These are phyloP conservation scores for Clamator glandarius DNA, from an alignment of 2,797 vertebrate species.

Conservation along the genomic window DNA sequence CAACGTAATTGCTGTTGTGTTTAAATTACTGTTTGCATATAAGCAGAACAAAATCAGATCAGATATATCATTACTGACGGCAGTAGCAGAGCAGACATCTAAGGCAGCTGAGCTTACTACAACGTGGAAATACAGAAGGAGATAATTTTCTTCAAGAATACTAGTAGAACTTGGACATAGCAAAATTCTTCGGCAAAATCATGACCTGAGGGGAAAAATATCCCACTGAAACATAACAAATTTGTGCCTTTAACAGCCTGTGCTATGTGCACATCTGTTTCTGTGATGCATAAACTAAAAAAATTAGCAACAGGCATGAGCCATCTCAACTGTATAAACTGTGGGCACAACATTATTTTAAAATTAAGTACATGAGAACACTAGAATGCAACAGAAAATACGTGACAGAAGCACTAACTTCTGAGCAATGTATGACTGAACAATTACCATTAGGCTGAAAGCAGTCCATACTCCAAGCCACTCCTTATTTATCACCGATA, in stretches of 20 bases:
- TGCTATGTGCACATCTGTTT: not conserved
- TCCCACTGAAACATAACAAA: not conserved
- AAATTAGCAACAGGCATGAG: not conserved
- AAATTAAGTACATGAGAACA: not conserved
- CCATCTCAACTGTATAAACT: not conserved
- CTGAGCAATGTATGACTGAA: not conserved
- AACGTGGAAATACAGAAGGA: not conserved
- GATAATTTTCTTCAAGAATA: not conserved
- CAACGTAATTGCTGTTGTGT: not conserved
- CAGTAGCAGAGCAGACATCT: not conserved
- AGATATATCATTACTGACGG: not conserved
- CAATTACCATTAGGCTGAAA: not conserved
- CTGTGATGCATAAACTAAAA: not conserved
- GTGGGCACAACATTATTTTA: not conserved
- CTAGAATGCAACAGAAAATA: not conserved
- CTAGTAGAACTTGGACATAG: not conserved
- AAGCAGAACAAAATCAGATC: not conserved
- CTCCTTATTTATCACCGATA: not conserved
- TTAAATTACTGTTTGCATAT: not conserved
- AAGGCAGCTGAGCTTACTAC: not conserved
- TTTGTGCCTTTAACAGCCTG: not conserved
- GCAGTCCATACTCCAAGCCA: not conserved
- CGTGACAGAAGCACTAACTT: not conserved
- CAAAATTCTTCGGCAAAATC: not conserved
- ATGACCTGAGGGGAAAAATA: fast-evolving